Evolutionary conservation across 2,113 vertebrate genomes (phyloP).

Genomic region (Dissostichus mawsoni): DNA sequence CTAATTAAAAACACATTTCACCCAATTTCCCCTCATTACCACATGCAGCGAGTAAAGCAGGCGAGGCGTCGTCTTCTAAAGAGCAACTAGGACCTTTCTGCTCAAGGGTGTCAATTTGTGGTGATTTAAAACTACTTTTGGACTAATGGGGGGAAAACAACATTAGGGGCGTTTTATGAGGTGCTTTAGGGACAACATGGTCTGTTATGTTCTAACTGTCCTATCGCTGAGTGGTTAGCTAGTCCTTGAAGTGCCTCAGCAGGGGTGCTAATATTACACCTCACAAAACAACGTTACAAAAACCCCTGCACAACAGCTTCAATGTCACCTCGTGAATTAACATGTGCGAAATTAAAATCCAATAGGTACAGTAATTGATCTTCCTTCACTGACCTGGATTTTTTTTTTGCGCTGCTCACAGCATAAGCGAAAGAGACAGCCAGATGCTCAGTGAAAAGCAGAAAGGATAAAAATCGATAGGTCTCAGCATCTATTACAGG

Average conservation of each 20-base stretch:
- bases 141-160: conserved; percentile 71
- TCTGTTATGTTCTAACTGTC: conserved; percentile 58
- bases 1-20: conserved; percentile 79
- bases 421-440: conserved; percentile 57
- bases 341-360: conserved; percentile 46
- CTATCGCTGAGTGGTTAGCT: conserved; percentile 47
- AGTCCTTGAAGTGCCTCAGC: conserved; percentile 56
- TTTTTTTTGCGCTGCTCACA: background rate
- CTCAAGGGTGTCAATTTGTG: conserved; percentile 65
- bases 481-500: conserved; percentile 69
- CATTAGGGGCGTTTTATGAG: conserved; percentile 64
- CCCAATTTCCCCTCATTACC: conserved; percentile 64
- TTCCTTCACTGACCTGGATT: conserved; percentile 34
- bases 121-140: conserved; percentile 73
- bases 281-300: conserved; percentile 28
- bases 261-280: conserved; percentile 28
- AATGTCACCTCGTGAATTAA: conserved; percentile 43
- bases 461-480: conserved; percentile 73
- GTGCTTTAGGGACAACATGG: conserved; percentile 65
- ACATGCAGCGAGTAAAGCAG: conserved; percentile 6
- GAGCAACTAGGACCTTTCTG: conserved; percentile 41
- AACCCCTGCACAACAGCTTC: background rate
- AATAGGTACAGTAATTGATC: conserved; percentile 48
- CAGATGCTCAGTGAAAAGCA: conserved; percentile 43
- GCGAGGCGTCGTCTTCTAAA: conserved; percentile 30